phyloP scores from a whole-genome alignment of 1,140 invertebrate species.

The Tribolium castaneum region DNA sequence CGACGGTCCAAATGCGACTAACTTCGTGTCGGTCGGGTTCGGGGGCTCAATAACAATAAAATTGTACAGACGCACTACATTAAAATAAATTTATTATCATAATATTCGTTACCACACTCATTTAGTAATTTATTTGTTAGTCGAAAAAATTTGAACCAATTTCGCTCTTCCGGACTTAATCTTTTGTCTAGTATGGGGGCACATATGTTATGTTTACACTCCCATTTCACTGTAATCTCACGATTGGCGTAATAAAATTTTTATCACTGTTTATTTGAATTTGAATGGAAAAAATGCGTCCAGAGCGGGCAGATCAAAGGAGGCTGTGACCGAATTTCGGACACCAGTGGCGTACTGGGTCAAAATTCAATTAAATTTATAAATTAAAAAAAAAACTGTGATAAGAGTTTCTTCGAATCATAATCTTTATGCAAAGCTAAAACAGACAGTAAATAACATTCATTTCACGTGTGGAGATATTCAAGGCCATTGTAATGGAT shows the following conservation, averaged over 20 bases:
- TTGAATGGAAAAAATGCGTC: too few relatives aligned
- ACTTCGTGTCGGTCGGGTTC: conserved; percentile 17
- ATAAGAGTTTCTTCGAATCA: too few relatives aligned
- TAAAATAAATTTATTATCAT: conserved; percentile 33
- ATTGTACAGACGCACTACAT: conserved; percentile 39
- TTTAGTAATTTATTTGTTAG: conserved; percentile 15
- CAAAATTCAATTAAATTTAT: too few relatives aligned
- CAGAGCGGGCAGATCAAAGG: too few relatives aligned
- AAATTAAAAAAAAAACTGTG: too few relatives aligned
- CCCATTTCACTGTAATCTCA: neutral
- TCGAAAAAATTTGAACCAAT: neutral
- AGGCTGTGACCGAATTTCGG: too few relatives aligned
- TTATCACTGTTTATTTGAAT: neutral
- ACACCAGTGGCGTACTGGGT: too few relatives aligned
- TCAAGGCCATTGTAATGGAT: too few relatives aligned
- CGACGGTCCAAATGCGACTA: conserved; percentile 4
- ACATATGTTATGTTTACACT: too few relatives aligned
- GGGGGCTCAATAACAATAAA: conserved; percentile 4
- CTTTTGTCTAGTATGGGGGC: neutral
- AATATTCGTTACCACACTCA: conserved; percentile 14
- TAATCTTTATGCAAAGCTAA: too few relatives aligned
- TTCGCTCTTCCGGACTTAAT: neutral
- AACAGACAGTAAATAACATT: too few relatives aligned
- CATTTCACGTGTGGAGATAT: too few relatives aligned
- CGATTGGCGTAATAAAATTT: neutral